A percentile compares a stretch with the other conserved stretches of the same genome.
phyloP scores from a whole-genome alignment of 2,797 vertebrate genomes.

The Emydoidea blandingii region DNA sequence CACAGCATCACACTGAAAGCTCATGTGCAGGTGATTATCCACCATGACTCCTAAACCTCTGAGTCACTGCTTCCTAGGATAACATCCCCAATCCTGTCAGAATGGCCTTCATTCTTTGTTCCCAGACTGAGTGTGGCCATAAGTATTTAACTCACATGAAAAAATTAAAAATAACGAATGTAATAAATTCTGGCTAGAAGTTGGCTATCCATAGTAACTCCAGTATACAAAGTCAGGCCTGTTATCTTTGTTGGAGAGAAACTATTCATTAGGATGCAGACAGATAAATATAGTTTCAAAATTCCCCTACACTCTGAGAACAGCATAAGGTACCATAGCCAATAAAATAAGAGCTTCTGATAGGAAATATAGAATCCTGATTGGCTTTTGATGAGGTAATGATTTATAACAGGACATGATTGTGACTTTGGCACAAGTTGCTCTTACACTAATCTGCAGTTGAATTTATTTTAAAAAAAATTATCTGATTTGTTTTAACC shows the following conservation, averaged over 20 bases:
- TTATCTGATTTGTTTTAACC: background rate
- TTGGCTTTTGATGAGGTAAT: background rate
- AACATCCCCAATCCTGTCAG: no score
- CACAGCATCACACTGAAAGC: no score
- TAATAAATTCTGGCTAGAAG: rapidly evolving
- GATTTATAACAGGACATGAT: background rate
- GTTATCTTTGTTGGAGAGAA: background rate
- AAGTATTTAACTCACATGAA: background rate
- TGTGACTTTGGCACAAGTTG: background rate
- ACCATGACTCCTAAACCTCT: no score
- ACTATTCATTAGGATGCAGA: background rate
- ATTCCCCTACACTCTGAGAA: rapidly evolving
- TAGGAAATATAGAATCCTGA: background rate
- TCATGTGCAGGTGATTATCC: no score
- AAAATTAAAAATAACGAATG: background rate
- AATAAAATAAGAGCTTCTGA: rapidly evolving
- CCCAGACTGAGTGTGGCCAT: background rate
- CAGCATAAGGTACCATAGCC: rapidly evolving
- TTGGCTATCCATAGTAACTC: background rate
- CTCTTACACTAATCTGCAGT: constrained; percentile 4
- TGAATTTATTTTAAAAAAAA: background rate
- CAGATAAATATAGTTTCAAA: background rate
- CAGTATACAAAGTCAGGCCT: background rate
- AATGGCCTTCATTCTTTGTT: no score
- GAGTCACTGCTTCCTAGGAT: no score